Evolutionary conservation across 2,888 invertebrate species (phyloP).

Genomic region (Venusia cambrica): DNA sequence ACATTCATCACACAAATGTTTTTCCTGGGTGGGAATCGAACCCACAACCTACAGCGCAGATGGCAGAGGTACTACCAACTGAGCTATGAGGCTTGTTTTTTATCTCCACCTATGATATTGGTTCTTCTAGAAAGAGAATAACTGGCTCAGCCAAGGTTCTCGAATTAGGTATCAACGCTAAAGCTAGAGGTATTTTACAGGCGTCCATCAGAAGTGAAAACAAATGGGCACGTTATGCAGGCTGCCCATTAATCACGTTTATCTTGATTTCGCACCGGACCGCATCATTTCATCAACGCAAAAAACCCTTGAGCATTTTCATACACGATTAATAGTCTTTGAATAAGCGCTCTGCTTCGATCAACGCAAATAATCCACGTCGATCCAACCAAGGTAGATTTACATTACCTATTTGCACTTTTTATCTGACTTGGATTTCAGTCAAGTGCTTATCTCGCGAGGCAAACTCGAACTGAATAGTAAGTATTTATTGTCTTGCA

Average conservation of each 20-base stretch:
- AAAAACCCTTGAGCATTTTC: slow-evolving; percentile 53
- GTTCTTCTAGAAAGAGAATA: no score
- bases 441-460: slow-evolving; percentile 7
- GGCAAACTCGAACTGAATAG: slow-evolving; percentile 1
- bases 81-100: no score
- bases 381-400: slow-evolving; percentile 9
- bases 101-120: slow-evolving; percentile 32
- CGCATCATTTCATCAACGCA: slow-evolving; percentile 55
- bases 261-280: slow-evolving; percentile 60
- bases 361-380: slow-evolving; percentile 6
- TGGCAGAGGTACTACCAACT: no score
- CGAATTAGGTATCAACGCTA: slow-evolving; percentile 43
- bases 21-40: no score
- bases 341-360: slow-evolving; percentile 30
- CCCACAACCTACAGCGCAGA: no score
- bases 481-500: slow-evolving; percentile 13
- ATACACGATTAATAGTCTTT: slow-evolving; percentile 44
- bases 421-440: slow-evolving; percentile 21
- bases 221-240: slow-evolving; percentile 51
- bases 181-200: slow-evolving; percentile 39
- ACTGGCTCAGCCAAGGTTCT: slow-evolving; percentile 31
- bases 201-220: slow-evolving; percentile 52
- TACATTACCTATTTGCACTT: slow-evolving; percentile 23
- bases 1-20: no score
- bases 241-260: slow-evolving; percentile 63